phyloP scores from a whole-genome alignment of 1,140 invertebrate genomes.

The Euwallacea fornicatus region DNA sequence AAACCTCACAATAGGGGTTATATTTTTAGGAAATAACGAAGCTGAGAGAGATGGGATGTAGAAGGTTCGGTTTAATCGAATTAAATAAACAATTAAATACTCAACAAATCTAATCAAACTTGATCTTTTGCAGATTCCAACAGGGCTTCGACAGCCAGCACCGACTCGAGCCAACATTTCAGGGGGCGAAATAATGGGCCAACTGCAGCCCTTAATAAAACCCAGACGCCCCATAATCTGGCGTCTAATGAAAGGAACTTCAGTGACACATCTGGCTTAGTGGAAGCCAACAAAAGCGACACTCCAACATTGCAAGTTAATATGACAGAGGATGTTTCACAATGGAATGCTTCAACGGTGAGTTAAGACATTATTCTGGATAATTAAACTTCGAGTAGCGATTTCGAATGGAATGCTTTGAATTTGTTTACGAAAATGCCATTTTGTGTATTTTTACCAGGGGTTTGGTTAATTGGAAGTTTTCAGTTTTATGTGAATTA shows the following conservation, averaged over 20 bases:
- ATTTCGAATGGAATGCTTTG: too few relatives aligned
- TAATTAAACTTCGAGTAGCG: slow-evolving; percentile 1
- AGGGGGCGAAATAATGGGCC: slow-evolving; percentile 19
- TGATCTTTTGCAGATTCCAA: slow-evolving; percentile 18
- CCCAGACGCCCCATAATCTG: slow-evolving; percentile 11
- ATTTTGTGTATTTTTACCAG: too few relatives aligned
- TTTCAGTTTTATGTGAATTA: too few relatives aligned
- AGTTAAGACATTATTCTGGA: neutral
- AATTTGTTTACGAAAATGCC: too few relatives aligned
- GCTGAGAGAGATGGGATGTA: too few relatives aligned
- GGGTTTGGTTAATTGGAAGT: too few relatives aligned
- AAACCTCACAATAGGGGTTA: too few relatives aligned
- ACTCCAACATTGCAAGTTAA: slow-evolving; percentile 6
- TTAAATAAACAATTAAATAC: too few relatives aligned
- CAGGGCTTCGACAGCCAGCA: neutral
- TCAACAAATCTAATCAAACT: neutral
- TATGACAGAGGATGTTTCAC: slow-evolving; percentile 21
- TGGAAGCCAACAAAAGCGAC: slow-evolving; percentile 14
- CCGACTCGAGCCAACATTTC: slow-evolving; percentile 6
- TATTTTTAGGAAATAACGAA: too few relatives aligned
- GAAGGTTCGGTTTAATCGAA: too few relatives aligned
- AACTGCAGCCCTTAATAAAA: slow-evolving; percentile 27
- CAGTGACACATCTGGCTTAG: slow-evolving; percentile 15
- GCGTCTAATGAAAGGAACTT: neutral
- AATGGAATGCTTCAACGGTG: slow-evolving; percentile 33